These are phyloP conservation scores for Zaprionus bogoriensis DNA, from an alignment of 2,888 invertebrate species.

Conservation along the genomic window DNA sequence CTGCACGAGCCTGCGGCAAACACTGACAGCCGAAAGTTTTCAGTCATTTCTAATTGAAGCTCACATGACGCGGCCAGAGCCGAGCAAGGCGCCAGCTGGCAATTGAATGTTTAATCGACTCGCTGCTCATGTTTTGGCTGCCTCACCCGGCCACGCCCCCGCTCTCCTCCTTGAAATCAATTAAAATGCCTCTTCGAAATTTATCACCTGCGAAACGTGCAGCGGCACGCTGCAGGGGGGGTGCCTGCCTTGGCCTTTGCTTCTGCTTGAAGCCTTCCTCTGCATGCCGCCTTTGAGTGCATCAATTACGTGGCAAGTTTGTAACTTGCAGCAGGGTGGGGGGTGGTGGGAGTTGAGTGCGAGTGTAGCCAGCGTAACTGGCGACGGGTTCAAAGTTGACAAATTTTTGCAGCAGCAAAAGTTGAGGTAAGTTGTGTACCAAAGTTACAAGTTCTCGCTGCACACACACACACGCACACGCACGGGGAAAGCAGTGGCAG, in stretches of 20 bases:
- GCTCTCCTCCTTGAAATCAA: slow-evolving; percentile 47
- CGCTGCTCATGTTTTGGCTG: not conserved
- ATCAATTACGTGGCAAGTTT: slow-evolving; percentile 65
- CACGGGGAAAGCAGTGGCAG: not conserved
- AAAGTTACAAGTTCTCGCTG: slow-evolving; percentile 62
- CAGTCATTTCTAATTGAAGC: not conserved
- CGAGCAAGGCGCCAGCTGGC: not conserved
- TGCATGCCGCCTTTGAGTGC: slow-evolving; percentile 58
- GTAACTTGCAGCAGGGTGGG: slow-evolving; percentile 43
- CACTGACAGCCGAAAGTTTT: not conserved
- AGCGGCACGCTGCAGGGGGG: slow-evolving; percentile 1
- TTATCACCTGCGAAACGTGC: slow-evolving; percentile 65
- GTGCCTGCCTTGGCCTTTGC: too few relatives aligned
- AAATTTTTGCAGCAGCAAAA: slow-evolving; percentile 63
- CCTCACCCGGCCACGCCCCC: not conserved
- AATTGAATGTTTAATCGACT: not conserved
- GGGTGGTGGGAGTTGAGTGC: slow-evolving; percentile 15
- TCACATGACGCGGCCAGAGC: not conserved
- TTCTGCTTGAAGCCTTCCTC: slow-evolving; percentile 3
- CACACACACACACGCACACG: slow-evolving; percentile 5
- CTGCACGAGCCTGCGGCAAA: not conserved
- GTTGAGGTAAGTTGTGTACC: slow-evolving; percentile 72
- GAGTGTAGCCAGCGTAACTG: slow-evolving; percentile 5
- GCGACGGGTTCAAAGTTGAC: slow-evolving; percentile 62
- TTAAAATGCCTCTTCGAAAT: slow-evolving; percentile 58